Conservation (phyloP, 30 jellyfish, hydroid and myxozoan species). For the Phacellophora camtschatica region DNA sequence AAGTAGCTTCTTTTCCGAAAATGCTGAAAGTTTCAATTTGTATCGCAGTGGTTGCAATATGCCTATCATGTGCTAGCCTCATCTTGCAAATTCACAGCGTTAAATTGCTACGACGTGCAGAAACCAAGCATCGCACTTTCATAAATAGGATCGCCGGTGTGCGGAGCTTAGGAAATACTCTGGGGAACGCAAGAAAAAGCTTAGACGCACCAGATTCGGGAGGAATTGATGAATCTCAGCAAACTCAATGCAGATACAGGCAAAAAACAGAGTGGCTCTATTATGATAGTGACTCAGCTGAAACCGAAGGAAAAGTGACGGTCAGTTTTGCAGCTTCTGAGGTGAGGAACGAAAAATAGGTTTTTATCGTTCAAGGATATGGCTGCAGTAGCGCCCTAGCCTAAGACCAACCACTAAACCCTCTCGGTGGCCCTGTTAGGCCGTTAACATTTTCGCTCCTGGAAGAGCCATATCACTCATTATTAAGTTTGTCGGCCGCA, state of each 20-base stretch:
- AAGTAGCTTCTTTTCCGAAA: conserved; percentile 16
- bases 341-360: too few species aligned
- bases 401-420: too few species aligned
- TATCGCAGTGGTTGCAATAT: background rate
- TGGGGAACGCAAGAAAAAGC: conserved; percentile 3
- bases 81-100: conserved; percentile 17
- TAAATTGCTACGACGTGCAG: conserved; percentile 5
- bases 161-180: background rate
- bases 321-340: conserved; percentile 37
- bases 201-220: background rate
- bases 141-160: conserved; percentile 14
- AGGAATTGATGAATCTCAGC: background rate
- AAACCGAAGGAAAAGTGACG: background rate
- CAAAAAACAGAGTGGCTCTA: conserved; percentile 62
- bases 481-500: too few species aligned
- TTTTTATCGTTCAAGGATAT: too few species aligned
- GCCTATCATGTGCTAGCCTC: conserved; percentile 16
- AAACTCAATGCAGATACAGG: conserved; percentile 44
- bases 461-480: too few species aligned
- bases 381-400: too few species aligned
- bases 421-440: too few species aligned
- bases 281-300: conserved; percentile 1
- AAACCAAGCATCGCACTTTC: conserved; percentile 35
- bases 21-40: conserved; percentile 1
- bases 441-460: too few species aligned